phyloP scores from a whole-genome alignment of 2,888 invertebrate species.

The Temnothorax unifasciatus region DNA sequence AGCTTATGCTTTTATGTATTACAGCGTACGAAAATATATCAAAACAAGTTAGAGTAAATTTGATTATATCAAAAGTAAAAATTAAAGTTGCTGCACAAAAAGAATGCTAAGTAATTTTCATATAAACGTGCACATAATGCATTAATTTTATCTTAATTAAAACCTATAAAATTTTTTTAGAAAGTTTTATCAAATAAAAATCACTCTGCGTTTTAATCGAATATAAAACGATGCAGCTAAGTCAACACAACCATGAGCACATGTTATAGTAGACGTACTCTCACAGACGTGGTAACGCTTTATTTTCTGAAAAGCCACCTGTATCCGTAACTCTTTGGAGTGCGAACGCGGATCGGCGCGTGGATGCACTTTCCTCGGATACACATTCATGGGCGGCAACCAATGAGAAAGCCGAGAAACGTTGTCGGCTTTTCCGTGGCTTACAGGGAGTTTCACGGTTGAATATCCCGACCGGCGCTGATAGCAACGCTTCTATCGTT shows the following conservation, averaged over 20 bases:
- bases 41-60: neutral
- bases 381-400: constrained; percentile 45
- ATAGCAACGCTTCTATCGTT: constrained; percentile 42
- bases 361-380: constrained; percentile 43
- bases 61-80: neutral
- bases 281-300: neutral
- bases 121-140: neutral
- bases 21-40: neutral
- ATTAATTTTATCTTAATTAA: constrained; percentile 25
- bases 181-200: neutral
- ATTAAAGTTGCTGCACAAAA: neutral
- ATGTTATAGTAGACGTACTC: neutral
- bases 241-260: neutral
- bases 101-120: neutral
- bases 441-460: constrained; percentile 42
- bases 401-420: constrained; percentile 41
- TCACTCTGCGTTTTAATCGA: neutral
- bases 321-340: constrained; percentile 46
- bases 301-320: constrained; percentile 45
- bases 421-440: constrained; percentile 51
- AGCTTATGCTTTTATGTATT: neutral
- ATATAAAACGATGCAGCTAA: neutral
- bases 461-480: constrained; percentile 44
- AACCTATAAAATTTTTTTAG: neutral
- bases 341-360: constrained; percentile 33